Conservation (phyloP, 2,888 invertebrate species). For the Parochlus steinenii region DNA sequence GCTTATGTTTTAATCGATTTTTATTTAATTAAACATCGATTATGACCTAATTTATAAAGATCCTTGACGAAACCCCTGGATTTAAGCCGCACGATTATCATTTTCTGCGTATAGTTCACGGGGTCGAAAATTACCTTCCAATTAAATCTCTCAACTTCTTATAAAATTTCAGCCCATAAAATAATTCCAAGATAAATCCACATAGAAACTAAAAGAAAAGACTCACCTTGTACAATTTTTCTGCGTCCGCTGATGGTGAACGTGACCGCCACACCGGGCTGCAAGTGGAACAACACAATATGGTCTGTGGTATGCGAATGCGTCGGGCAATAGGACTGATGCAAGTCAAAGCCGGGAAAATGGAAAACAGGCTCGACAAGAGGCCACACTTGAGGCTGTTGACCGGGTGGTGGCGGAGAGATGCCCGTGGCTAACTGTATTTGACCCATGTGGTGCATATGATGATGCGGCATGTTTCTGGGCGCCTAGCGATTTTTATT, state of each 20-base stretch:
- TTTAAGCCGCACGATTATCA: too few species aligned
- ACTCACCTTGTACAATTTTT: constrained; percentile 59
- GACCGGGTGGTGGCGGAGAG: constrained; percentile 7
- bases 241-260: constrained; percentile 58
- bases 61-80: too few species aligned
- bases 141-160: too few species aligned
- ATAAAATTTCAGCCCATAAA: too few species aligned
- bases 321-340: constrained; percentile 31
- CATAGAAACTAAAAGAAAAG: background rate
- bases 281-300: constrained; percentile 56
- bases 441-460: constrained; percentile 11
- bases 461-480: constrained; percentile 11
- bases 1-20: too few species aligned
- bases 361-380: constrained; percentile 38
- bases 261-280: constrained; percentile 60
- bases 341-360: constrained; percentile 40
- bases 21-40: too few species aligned
- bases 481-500: constrained; percentile 1
- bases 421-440: constrained; percentile 9
- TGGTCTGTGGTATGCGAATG: constrained; percentile 34
- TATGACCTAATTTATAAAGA: too few species aligned
- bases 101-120: too few species aligned
- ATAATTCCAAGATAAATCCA: background rate
- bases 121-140: too few species aligned
- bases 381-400: constrained; percentile 20